Evolutionary conservation across 1,140 invertebrate genomes (phyloP).

Genomic region (Phenacoccus solenopsis): DNA sequence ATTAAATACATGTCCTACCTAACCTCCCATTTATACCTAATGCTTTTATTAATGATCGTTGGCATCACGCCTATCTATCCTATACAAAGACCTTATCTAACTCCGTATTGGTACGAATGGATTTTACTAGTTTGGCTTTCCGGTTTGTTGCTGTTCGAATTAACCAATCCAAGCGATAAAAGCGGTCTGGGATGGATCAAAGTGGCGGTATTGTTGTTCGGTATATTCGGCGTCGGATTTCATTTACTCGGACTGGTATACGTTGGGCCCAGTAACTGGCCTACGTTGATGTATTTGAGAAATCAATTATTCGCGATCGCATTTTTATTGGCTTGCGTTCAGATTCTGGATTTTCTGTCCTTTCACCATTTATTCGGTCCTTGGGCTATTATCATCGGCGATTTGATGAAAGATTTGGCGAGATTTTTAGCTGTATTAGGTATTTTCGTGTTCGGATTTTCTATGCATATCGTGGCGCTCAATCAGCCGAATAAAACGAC

Average conservation of each 20-base stretch:
- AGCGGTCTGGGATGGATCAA: conserved; percentile 88
- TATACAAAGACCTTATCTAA: conserved; percentile 54
- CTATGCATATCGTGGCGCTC: conserved; percentile 89
- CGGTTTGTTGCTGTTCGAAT: conserved; percentile 85
- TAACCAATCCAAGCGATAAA: conserved; percentile 93
- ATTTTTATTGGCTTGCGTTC: conserved; percentile 88
- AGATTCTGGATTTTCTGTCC: conserved; percentile 90
- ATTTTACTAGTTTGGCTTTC: conserved; percentile 84
- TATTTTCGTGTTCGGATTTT: conserved; percentile 97
- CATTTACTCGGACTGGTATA: conserved; percentile 58
- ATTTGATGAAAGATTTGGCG: conserved; percentile 81
- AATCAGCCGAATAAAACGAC: conserved; percentile 80
- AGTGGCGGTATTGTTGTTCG: conserved; percentile 79
- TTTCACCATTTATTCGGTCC: conserved; percentile 99
- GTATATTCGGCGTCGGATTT: conserved; percentile 78
- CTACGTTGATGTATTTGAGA: conserved; percentile 74
- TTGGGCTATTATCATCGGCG: conserved; percentile 87
- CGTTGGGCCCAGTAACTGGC: conserved; percentile 56
- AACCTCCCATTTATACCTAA: conserved; percentile 94
- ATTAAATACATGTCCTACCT: conserved; percentile 99
- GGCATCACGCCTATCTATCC: conserved; percentile 79
- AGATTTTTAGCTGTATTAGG: conserved; percentile 91
- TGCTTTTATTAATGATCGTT: conserved; percentile 81
- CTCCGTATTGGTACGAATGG: conserved; percentile 77
- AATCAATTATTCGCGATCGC: conserved; percentile 94